These are phyloP conservation scores for Thamnophis elegans DNA, from an alignment of 2,797 vertebrate species.

Conservation along the genomic window DNA sequence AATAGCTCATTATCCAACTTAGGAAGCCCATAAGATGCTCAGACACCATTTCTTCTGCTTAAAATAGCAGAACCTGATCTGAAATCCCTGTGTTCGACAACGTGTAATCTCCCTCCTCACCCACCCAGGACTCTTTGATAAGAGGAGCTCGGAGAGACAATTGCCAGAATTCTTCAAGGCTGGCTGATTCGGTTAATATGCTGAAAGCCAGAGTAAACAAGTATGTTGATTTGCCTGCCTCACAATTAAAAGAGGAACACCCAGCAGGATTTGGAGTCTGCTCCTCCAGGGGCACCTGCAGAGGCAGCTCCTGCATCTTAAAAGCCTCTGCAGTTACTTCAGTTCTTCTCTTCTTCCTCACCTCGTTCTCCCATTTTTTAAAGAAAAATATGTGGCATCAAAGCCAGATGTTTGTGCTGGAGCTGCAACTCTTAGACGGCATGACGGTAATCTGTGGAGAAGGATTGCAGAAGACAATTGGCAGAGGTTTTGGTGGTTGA, in stretches of 20 bases:
- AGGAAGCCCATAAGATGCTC: conserved; percentile 14
- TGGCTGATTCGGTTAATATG: conserved; percentile 20
- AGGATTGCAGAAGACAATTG: neutral
- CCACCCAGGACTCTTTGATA: neutral
- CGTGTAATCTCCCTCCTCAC: neutral
- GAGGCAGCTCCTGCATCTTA: conserved; percentile 3
- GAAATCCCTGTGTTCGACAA: conserved; percentile 25
- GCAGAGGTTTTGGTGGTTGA: neutral
- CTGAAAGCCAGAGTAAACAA: conserved; percentile 31
- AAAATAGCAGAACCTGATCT: conserved; percentile 35
- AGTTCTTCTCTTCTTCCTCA: neutral
- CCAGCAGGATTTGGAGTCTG: conserved; percentile 19
- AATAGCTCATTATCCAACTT: conserved; percentile 30
- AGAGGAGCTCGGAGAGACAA: neutral
- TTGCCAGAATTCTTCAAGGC: conserved; percentile 13
- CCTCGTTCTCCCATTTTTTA: neutral
- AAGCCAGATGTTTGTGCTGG: neutral
- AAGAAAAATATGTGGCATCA: neutral
- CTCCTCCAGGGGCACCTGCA: neutral
- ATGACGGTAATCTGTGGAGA: neutral
- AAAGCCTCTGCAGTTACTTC: conserved; percentile 16
- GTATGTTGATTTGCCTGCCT: neutral
- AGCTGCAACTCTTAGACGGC: neutral
- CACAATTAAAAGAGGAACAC: conserved; percentile 24
- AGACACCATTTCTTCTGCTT: conserved; percentile 8